Conservation (phyloP, 2,797 vertebrate genomes). For the Clarias platycephalus region DNA sequence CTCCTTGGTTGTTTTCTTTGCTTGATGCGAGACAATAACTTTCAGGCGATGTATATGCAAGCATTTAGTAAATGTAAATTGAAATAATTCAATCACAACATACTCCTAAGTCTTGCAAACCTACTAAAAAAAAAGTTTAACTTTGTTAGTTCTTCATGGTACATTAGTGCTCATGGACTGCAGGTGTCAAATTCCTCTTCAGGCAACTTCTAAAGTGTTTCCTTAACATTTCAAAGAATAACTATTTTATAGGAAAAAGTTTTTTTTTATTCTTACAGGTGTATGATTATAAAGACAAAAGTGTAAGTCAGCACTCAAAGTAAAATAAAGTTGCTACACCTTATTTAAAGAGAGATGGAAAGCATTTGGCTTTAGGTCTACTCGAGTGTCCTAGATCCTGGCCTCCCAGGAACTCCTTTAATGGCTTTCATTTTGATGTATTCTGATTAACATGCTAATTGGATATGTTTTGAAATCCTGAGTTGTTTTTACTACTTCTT, state of each 20-base stretch:
- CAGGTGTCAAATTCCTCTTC: background rate
- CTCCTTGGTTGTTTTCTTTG: no score
- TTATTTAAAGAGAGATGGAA: background rate
- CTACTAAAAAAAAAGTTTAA: background rate
- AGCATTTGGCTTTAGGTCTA: background rate
- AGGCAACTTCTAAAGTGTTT: background rate
- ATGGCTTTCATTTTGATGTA: background rate
- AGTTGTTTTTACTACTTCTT: no score
- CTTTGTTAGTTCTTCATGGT: background rate
- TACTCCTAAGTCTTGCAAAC: background rate
- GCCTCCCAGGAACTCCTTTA: no score
- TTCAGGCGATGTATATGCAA: background rate
- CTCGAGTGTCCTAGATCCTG: background rate
- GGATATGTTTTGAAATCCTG: background rate
- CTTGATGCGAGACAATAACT: no score
- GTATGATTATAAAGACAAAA: background rate
- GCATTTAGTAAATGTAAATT: background rate
- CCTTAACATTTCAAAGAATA: constrained; percentile 4
- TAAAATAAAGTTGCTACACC: background rate
- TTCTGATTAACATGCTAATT: background rate
- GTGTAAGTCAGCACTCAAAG: background rate
- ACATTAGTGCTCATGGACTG: background rate
- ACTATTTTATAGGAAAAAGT: background rate
- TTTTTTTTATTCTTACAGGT: background rate
- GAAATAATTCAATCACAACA: background rate